These are phyloP conservation scores for Heliconius melpomene DNA, from an alignment of 1,140 invertebrate genomes.

Conservation along the genomic window DNA sequence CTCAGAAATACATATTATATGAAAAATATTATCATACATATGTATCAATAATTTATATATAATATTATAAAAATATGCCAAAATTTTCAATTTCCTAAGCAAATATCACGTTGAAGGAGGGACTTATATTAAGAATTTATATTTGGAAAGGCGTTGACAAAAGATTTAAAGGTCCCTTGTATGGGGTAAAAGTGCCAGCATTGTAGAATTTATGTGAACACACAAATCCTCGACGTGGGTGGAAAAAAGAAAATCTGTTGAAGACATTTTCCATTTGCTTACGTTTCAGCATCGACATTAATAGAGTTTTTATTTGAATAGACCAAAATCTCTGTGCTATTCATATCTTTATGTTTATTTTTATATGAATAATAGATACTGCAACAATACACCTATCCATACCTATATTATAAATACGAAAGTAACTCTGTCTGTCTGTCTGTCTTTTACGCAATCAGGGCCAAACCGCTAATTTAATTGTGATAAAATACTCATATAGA, in stretches of 20 bases:
- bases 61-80: not conserved
- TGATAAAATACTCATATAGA: too few species aligned
- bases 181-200: constrained; percentile 22
- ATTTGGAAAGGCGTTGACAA: constrained; percentile 19
- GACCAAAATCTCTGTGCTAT: not conserved
- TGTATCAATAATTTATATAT: not conserved
- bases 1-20: too few species aligned
- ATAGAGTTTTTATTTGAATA: constrained; percentile 4
- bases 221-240: constrained; percentile 22
- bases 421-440: too few species aligned
- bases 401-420: too few species aligned
- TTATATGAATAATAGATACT: too few species aligned
- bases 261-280: constrained; percentile 12
- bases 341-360: too few species aligned
- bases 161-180: constrained; percentile 17
- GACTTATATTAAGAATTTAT: constrained; percentile 6
- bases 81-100: not conserved
- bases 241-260: constrained; percentile 26
- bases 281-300: not conserved
- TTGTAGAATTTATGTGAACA: constrained; percentile 31
- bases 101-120: not conserved
- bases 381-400: not conserved
- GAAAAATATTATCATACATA: too few species aligned
- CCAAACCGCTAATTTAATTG: too few species aligned
- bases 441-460: too few species aligned